Evolutionary conservation across 2,797 vertebrate species (phyloP).

Genomic region (Cottoperca gobio): DNA sequence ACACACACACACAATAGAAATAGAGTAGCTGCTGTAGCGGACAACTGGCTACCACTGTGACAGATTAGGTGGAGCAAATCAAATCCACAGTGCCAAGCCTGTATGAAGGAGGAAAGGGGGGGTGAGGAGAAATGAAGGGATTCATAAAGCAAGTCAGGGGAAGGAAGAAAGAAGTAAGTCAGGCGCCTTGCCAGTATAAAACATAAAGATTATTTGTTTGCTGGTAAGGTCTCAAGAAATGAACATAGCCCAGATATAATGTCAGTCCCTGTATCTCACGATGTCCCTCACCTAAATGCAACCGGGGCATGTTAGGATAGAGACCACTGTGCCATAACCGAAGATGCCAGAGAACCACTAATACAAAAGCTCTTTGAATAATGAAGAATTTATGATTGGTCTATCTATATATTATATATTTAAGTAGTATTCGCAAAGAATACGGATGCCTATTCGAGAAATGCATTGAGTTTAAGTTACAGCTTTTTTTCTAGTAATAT

Average conservation of each 20-base stretch:
- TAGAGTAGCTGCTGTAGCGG: constrained; percentile 11
- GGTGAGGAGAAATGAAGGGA: constrained; percentile 31
- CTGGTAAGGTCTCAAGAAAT: constrained; percentile 25
- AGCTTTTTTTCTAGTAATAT: constrained; percentile 75
- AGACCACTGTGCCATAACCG: constrained; percentile 78
- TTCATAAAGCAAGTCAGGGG: constrained; percentile 13
- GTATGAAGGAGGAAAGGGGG: constrained; percentile 43
- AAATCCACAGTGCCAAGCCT: constrained; percentile 69
- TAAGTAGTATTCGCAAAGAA: constrained; percentile 71
- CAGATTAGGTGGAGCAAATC: constrained; percentile 39
- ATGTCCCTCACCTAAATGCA: constrained; percentile 31
- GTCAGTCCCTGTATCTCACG: constrained; percentile 26
- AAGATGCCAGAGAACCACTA: constrained; percentile 73
- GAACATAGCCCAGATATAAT: constrained; percentile 26
- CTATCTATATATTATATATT: constrained; percentile 75
- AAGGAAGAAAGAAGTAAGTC: constrained; percentile 13
- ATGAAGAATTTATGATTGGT: constrained; percentile 69
- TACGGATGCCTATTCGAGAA: constrained; percentile 59
- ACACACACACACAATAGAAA: constrained; percentile 18
- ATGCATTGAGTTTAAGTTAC: constrained; percentile 61
- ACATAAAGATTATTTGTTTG: constrained; percentile 57
- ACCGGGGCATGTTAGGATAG: constrained; percentile 50
- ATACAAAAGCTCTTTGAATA: constrained; percentile 64
- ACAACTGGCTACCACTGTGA: constrained; percentile 35
- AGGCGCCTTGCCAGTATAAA: constrained; percentile 2